Conservation (phyloP, 2,113 vertebrate genomes). For the Microcebus lehilahytsara region DNA sequence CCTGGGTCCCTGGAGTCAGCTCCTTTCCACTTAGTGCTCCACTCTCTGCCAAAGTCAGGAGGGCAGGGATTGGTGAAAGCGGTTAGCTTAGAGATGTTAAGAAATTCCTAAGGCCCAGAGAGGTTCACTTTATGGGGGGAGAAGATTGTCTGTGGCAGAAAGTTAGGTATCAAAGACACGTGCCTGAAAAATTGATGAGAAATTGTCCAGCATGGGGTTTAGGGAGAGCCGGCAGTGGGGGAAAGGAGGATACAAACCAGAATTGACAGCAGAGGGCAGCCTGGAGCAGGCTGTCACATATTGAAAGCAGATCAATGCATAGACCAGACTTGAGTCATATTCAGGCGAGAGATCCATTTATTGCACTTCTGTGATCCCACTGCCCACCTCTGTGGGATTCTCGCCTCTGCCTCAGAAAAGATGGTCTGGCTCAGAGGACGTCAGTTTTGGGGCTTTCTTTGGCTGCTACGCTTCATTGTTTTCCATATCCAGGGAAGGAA, state of each 20-base stretch:
- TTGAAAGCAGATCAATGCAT: not conserved
- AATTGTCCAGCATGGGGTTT: not conserved
- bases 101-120: not conserved
- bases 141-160: not conserved
- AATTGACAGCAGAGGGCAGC: not conserved
- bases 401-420: not conserved
- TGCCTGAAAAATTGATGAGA: not conserved
- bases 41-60: not conserved
- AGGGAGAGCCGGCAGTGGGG: too few species aligned
- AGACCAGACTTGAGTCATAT: not conserved
- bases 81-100: not conserved
- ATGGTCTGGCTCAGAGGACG: not conserved
- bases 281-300: not conserved
- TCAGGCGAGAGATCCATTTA: not conserved
- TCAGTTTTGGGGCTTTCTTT: not conserved
- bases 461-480: not conserved
- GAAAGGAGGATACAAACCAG: not conserved
- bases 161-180: not conserved
- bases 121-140: not conserved
- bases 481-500: constrained; percentile 44
- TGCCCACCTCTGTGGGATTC: not conserved
- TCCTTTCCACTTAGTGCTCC: not conserved
- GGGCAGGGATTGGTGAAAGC: not conserved
- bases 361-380: not conserved
- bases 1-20: not conserved